A percentile compares a stretch with the other conserved stretches of the same genome.
Conservation (phyloP, 2,113 vertebrate genomes). For the Kryptolebias marmoratus region DNA sequence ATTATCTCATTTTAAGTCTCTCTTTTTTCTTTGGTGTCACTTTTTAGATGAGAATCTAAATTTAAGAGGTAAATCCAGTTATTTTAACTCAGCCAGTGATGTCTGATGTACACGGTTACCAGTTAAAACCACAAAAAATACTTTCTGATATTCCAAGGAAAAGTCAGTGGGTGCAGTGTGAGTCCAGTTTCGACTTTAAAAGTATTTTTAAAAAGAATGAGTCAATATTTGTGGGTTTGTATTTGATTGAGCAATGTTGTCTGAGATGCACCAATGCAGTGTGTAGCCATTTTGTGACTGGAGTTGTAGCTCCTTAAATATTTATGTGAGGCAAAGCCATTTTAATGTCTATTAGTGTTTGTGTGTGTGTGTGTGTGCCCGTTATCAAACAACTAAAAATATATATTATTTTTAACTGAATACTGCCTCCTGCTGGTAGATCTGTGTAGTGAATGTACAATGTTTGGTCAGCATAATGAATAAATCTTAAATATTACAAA, state of each 20-base stretch:
- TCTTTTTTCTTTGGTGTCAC: neutral
- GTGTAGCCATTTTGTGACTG: neutral
- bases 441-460: neutral
- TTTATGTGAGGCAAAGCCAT: neutral
- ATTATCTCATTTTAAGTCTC: neutral
- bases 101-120: neutral
- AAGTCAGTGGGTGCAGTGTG: constrained; percentile 2
- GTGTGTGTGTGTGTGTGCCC: neutral
- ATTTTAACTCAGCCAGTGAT: neutral
- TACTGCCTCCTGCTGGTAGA: constrained; percentile 49
- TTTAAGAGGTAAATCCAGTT: neutral
- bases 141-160: neutral
- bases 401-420: neutral
- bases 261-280: constrained; percentile 1
- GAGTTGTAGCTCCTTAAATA: neutral
- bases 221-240: constrained; percentile 51
- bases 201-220: constrained; percentile 49
- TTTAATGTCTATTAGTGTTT: neutral
- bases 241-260: constrained; percentile 18
- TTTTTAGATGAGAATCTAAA: neutral
- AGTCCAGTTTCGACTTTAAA: constrained; percentile 18
- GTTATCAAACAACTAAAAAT: neutral
- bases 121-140: constrained; percentile 5
- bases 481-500: neutral
- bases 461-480: neutral